Percentiles rank a stretch among this genome's conserved stretches.
phyloP scores from a whole-genome alignment of 2,888 invertebrate genomes.

The Pristionchus entomophagus region DNA sequence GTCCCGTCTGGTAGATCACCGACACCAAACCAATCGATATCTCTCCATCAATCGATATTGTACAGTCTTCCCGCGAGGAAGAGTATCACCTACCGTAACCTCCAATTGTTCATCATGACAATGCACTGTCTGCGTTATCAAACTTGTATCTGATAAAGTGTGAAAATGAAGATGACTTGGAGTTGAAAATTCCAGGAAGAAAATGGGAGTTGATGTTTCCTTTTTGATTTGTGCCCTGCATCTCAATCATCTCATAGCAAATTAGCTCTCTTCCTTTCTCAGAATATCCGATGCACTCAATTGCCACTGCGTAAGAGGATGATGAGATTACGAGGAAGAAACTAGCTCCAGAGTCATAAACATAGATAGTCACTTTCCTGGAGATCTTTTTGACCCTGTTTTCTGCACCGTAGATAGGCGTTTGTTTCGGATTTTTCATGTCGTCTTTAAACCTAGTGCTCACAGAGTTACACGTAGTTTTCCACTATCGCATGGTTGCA shows the following conservation, averaged over 20 bases:
- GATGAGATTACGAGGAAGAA: background rate
- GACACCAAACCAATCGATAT: no score
- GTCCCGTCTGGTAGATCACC: constrained; percentile 64
- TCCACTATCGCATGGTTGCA: no score
- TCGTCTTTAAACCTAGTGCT: no score
- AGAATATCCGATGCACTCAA: background rate
- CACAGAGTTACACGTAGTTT: no score
- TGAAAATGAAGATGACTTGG: background rate
- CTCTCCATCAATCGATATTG: background rate
- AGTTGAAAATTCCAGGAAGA: background rate
- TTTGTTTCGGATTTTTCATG: no score
- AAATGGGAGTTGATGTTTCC: background rate
- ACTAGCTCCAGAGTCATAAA: no score
- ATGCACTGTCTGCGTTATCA: constrained; percentile 7
- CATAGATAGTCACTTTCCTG: no score
- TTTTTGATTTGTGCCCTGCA: background rate
- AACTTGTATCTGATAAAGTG: constrained; percentile 16
- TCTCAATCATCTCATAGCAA: background rate
- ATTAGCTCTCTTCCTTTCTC: background rate
- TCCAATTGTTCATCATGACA: background rate
- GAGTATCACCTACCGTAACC: background rate
- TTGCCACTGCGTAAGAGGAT: background rate
- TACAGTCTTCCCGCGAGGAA: constrained; percentile 29
- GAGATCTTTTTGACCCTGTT: no score
- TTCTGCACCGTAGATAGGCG: no score